These are phyloP conservation scores for Lepus timidus DNA, from an alignment of 2,113 vertebrate species.

Conservation along the genomic window DNA sequence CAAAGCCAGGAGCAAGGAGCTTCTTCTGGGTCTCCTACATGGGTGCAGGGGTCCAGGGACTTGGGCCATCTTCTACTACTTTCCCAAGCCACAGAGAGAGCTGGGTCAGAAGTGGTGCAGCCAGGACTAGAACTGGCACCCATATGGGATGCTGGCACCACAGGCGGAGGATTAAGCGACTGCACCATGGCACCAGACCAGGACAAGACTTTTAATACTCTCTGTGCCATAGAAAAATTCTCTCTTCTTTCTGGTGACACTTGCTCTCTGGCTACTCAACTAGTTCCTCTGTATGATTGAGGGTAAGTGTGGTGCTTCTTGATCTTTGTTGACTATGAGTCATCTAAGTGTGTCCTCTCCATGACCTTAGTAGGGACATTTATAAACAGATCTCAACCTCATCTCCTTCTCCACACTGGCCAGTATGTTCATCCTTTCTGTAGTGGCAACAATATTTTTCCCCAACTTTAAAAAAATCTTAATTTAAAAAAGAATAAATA, in stretches of 20 bases:
- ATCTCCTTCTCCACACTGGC: slow-evolving; percentile 23
- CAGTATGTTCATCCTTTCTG: background rate
- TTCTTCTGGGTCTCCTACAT: too few relatives aligned
- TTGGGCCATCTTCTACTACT: too few relatives aligned
- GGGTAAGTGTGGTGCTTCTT: slow-evolving; percentile 15
- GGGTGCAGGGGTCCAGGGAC: too few relatives aligned
- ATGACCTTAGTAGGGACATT: slow-evolving; percentile 12
- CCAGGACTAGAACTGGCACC: too few relatives aligned
- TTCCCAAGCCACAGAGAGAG: too few relatives aligned
- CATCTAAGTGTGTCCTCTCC: slow-evolving; percentile 26
- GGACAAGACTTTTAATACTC: background rate
- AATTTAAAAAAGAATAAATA: background rate
- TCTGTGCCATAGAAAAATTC: background rate
- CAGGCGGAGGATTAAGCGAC: too few relatives aligned
- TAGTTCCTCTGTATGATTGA: slow-evolving; percentile 25
- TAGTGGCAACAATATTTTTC: background rate
- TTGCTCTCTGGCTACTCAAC: background rate
- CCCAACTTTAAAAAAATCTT: background rate
- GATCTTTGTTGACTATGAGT: slow-evolving; percentile 6
- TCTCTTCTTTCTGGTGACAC: background rate
- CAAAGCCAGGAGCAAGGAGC: too few relatives aligned
- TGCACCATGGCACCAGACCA: too few relatives aligned
- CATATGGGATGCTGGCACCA: too few relatives aligned
- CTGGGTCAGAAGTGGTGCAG: too few relatives aligned
- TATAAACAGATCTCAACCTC: slow-evolving; percentile 66